A percentile compares a stretch with the other conserved stretches of the same genome.
Evolutionary conservation across 2,113 vertebrate species (phyloP).

Genomic region (Paedocypris sp.): DNA sequence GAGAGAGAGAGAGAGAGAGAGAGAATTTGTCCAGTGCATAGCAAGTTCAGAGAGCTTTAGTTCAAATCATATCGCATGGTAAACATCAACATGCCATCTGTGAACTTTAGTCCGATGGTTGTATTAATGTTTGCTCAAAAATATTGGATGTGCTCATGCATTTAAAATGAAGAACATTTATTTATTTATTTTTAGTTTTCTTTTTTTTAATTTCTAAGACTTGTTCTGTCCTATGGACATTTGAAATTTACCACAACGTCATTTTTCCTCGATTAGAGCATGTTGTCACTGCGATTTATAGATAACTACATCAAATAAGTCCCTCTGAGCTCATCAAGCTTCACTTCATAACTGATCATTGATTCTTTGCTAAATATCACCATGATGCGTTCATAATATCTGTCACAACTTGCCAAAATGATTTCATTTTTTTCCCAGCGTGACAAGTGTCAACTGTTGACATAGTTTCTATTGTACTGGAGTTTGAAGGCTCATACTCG

Average conservation of each 20-base stretch:
- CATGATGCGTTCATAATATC: background rate
- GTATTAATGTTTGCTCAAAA: background rate
- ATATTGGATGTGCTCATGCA: background rate
- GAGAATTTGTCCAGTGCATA: no score
- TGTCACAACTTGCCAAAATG: constrained; percentile 9
- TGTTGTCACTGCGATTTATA: background rate
- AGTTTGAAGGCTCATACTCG: background rate
- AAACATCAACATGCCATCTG: background rate
- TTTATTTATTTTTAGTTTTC: no score
- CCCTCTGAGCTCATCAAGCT: background rate
- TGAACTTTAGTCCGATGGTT: background rate
- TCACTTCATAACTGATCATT: background rate
- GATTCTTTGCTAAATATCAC: constrained; percentile 14
- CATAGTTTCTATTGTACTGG: background rate
- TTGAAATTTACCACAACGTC: background rate
- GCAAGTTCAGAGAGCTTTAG: background rate
- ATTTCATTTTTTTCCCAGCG: constrained; percentile 3
- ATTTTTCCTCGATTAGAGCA: background rate
- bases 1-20: no score
- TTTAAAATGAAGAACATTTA: no score
- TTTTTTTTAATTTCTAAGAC: no score
- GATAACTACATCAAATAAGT: background rate
- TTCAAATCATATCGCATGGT: background rate
- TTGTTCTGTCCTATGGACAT: background rate
- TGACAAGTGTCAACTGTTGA: constrained; percentile 9